Evolutionary conservation across 1,140 invertebrate species (phyloP).

Genomic region (Phymorhynchus buccinoides): DNA sequence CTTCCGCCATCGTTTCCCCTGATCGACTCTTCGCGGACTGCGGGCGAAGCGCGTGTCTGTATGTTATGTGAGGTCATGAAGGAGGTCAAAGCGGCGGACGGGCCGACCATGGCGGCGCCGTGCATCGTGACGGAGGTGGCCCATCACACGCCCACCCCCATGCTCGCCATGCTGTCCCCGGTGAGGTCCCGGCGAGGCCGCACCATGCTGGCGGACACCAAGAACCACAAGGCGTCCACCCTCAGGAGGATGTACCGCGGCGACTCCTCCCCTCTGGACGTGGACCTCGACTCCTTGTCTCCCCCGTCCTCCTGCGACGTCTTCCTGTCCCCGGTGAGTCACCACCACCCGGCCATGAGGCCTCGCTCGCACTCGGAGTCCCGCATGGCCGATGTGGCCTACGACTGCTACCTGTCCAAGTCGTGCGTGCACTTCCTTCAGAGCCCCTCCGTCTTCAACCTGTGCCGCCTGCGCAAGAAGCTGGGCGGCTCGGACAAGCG

Average conservation of each 20-base stretch:
- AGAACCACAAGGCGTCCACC: neutral
- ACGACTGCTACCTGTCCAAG: conserved; percentile 49
- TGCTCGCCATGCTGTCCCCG: conserved; percentile 19
- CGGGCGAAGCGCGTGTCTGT: neutral
- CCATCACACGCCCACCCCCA: neutral
- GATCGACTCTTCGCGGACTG: neutral
- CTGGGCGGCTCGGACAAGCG: conserved; percentile 53
- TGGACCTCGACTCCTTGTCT: neutral
- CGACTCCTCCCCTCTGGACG: neutral
- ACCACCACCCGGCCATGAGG: neutral
- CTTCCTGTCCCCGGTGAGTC: conserved; percentile 21
- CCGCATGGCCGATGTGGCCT: conserved; percentile 50
- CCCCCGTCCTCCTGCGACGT: neutral
- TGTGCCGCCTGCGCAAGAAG: conserved; percentile 55
- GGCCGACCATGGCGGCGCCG: neutral
- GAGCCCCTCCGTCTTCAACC: conserved; percentile 51
- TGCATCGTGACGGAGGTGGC: neutral
- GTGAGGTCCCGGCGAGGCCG: neutral
- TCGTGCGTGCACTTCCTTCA: conserved; percentile 52
- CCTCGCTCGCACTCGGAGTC: conserved; percentile 51
- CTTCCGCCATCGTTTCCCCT: too few relatives aligned
- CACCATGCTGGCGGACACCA: neutral
- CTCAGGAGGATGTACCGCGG: neutral
- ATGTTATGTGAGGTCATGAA: neutral
- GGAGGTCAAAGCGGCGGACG: neutral